These are phyloP conservation scores for Sebastes alutus DNA, from an alignment of 2,797 vertebrate species.

Conservation along the genomic window DNA sequence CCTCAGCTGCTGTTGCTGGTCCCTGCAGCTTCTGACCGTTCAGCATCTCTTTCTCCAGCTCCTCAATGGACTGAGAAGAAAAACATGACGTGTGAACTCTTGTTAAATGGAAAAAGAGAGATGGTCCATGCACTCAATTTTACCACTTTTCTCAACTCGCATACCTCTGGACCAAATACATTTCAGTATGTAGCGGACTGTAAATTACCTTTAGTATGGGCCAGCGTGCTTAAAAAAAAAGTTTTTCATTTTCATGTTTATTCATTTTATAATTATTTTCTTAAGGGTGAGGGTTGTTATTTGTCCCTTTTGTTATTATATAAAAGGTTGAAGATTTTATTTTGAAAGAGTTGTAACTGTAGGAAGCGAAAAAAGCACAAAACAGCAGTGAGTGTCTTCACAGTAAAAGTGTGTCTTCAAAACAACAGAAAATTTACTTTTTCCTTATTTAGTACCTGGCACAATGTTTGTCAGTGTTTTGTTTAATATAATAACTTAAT, in stretches of 20 bases:
- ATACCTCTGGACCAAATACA: background rate
- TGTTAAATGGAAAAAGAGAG: background rate
- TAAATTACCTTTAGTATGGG: background rate
- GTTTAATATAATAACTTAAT: background rate
- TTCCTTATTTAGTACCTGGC: no score
- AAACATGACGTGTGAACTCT: background rate
- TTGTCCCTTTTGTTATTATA: background rate
- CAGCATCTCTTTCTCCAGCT: slow-evolving; percentile 95
- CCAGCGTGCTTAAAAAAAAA: background rate
- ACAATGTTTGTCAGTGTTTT: background rate
- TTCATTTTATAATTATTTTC: background rate
- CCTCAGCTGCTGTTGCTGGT: slow-evolving; percentile 91
- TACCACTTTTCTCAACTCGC: background rate
- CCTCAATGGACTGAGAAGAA: slow-evolving; percentile 88
- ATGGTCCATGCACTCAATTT: background rate
- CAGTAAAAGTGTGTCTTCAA: background rate
- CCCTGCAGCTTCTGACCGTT: slow-evolving; percentile 99
- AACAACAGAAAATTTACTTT: background rate
- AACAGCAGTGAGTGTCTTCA: background rate
- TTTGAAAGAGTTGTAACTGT: background rate
- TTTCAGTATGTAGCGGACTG: background rate
- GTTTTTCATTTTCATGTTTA: background rate
- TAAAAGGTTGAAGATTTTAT: background rate
- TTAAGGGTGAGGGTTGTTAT: background rate
- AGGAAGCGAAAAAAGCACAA: background rate